Evolutionary conservation across 92 coral and sea anemone genomes (phyloP).

Genomic region (Anthopleura xanthogrammica): DNA sequence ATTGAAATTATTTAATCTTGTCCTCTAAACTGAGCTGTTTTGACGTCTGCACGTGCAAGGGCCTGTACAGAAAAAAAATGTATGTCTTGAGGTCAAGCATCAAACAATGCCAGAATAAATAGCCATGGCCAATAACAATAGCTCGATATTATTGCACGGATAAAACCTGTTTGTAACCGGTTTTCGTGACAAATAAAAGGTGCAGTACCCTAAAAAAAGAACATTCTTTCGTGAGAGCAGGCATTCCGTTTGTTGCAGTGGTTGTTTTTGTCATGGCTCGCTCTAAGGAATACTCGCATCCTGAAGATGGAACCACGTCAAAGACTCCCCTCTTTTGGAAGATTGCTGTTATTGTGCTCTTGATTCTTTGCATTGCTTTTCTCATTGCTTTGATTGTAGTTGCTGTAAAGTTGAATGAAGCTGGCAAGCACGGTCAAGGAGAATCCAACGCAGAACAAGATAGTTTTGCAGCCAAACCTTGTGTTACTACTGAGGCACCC

Average conservation of each 20-base stretch:
- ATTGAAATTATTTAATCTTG: no score
- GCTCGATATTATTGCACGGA: background rate
- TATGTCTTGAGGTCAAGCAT: no score
- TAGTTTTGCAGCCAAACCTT: conserved; percentile 2
- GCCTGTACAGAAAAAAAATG: no score
- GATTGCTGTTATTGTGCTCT: conserved; percentile 7
- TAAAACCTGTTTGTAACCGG: conserved; percentile 27
- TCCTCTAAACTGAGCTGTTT: no score
- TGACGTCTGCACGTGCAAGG: no score
- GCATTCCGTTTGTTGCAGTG: background rate
- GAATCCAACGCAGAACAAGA: background rate
- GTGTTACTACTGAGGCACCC: background rate
- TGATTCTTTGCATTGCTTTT: conserved; percentile 28
- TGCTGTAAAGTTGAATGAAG: conserved; percentile 16
- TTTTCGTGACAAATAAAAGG: background rate
- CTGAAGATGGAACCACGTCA: conserved; percentile 7
- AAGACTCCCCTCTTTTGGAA: conserved; percentile 33
- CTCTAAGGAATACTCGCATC: conserved; percentile 33
- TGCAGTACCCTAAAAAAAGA: background rate
- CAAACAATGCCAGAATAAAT: no score
- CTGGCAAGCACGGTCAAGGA: background rate
- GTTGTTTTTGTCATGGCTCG: conserved; percentile 14
- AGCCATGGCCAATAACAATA: no score
- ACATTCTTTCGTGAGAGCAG: background rate
- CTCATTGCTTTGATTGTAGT: conserved; percentile 36